Percentiles rank a stretch among this genome's conserved stretches.
Conservation (phyloP, 2,113 vertebrate genomes). For the Ammodytes marinus region DNA sequence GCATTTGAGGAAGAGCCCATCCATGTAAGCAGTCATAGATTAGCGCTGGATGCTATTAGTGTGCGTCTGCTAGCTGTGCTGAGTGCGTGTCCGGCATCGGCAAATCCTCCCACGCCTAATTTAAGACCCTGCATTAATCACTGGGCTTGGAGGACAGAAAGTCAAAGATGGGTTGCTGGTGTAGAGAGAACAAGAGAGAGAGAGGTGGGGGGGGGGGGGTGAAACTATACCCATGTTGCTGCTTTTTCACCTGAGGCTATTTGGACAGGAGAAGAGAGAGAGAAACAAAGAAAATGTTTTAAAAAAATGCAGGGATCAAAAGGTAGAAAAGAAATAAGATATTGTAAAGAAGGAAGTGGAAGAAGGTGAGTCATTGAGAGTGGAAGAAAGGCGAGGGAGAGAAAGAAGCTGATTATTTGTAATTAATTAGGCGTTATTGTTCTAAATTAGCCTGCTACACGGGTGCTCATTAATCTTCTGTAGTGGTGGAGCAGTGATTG, state of each 20-base stretch:
- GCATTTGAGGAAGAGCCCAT: conserved; percentile 82
- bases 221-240: conserved; percentile 67
- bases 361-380: conserved; percentile 61
- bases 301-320: conserved; percentile 59
- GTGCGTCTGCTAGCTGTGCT: conserved; percentile 71
- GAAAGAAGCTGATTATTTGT: conserved; percentile 92
- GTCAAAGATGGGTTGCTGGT: conserved; percentile 80
- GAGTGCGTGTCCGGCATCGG: conserved; percentile 76
- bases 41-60: conserved; percentile 80
- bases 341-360: conserved; percentile 39
- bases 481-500: conserved; percentile 88
- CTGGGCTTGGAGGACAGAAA: conserved; percentile 81
- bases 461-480: conserved; percentile 94
- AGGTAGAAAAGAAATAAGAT: conserved; percentile 30
- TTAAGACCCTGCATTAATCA: conserved; percentile 85
- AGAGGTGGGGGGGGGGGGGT: conserved; percentile 6
- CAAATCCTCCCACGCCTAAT: conserved; percentile 84
- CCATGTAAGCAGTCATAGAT: conserved; percentile 83
- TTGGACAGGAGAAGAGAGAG: conserved; percentile 78
- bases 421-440: conserved; percentile 99
- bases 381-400: conserved; percentile 69
- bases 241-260: conserved; percentile 86
- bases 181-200: not conserved
- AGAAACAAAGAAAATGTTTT: conserved; percentile 55
- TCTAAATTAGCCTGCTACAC: conserved; percentile 97